phyloP scores from a whole-genome alignment of 2,888 invertebrate species.

The Rosalia funebris region DNA sequence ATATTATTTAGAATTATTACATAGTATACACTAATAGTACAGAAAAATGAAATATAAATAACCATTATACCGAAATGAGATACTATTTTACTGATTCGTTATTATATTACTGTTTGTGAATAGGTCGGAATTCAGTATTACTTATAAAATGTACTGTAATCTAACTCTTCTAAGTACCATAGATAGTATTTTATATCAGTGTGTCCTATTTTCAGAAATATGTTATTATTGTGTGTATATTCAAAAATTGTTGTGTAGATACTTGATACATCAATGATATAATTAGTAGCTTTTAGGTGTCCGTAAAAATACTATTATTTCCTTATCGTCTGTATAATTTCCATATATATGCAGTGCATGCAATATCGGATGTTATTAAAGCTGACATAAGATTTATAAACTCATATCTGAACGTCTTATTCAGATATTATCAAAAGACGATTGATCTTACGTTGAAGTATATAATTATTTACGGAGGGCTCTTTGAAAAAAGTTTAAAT shows the following conservation, averaged over 20 bases:
- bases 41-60: too few relatives aligned
- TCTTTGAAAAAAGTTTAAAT: neutral
- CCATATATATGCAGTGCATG: constrained; percentile 1
- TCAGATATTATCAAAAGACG: neutral
- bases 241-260: neutral
- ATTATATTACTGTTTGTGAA: too few relatives aligned
- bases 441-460: neutral
- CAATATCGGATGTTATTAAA: constrained; percentile 1
- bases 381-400: neutral
- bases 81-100: too few relatives aligned
- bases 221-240: constrained; percentile 1
- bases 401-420: neutral
- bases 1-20: too few relatives aligned
- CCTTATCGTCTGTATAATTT: constrained; percentile 1
- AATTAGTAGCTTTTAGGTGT: neutral
- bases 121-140: too few relatives aligned
- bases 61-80: too few relatives aligned
- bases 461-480: neutral
- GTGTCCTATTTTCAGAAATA: neutral
- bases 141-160: too few relatives aligned
- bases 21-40: too few relatives aligned
- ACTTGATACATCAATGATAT: neutral
- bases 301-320: neutral
- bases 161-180: too few relatives aligned
- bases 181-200: too few relatives aligned